Evolutionary conservation across 2,113 vertebrate genomes (phyloP).

Genomic region (Spea bombifrons): DNA sequence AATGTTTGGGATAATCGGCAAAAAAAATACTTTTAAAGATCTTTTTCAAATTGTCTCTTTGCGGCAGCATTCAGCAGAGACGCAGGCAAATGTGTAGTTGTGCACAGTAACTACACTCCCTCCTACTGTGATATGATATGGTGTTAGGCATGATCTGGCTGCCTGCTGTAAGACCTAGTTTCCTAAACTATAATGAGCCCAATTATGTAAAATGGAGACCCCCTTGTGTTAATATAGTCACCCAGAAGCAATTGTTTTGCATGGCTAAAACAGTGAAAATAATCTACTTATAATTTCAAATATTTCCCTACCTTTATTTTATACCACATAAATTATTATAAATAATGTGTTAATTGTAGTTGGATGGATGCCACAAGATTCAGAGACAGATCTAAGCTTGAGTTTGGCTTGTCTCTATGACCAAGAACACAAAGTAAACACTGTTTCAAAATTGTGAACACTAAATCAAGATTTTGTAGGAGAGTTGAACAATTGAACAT

Average conservation of each 20-base stretch:
- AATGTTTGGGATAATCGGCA: slow-evolving; percentile 6
- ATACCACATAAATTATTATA: no score
- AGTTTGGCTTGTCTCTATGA: no score
- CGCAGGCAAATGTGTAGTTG: slow-evolving; percentile 29
- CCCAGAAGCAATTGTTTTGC: background rate
- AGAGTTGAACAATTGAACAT: no score
- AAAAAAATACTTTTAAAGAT: background rate
- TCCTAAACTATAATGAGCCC: background rate
- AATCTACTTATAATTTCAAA: background rate
- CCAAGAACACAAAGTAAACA: no score
- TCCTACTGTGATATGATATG: slow-evolving; percentile 23
- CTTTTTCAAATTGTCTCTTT: background rate
- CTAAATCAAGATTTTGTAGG: no score
- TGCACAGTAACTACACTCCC: slow-evolving; percentile 6
- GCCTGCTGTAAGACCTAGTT: background rate
- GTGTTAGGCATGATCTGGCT: slow-evolving; percentile 7
- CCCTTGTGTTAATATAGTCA: background rate
- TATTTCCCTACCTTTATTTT: background rate
- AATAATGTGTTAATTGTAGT: no score
- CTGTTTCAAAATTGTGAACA: no score
- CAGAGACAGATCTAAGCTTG: no score
- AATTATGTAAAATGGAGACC: slow-evolving; percentile 30
- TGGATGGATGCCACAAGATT: no score
- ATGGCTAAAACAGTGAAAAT: background rate
- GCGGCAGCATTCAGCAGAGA: slow-evolving; percentile 1